Evolutionary conservation across 2,113 vertebrate genomes (phyloP).

Genomic region (Pardalotus punctatus): DNA sequence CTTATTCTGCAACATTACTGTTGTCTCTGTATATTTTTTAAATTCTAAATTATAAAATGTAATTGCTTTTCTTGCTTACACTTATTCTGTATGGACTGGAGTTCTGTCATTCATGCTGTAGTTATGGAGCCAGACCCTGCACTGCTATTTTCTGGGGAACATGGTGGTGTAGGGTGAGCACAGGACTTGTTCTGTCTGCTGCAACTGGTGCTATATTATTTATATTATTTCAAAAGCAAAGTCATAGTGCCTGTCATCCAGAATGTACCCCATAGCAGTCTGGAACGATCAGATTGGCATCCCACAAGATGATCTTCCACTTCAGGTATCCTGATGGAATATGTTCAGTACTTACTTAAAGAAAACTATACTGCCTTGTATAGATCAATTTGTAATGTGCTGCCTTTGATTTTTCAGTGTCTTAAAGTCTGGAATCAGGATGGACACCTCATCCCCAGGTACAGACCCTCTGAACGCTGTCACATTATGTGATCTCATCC

Average conservation of each 20-base stretch:
- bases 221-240: not conserved
- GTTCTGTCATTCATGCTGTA: not conserved
- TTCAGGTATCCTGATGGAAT: not conserved
- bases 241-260: not conserved
- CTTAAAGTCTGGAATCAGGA: not conserved
- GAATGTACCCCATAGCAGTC: not conserved
- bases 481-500: accelerated
- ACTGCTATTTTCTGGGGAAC: not conserved
- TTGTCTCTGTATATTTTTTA: not conserved
- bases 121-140: not conserved
- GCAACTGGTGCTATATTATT: not conserved
- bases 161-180: not conserved
- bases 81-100: not conserved
- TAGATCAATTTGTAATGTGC: not conserved
- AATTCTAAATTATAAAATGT: not conserved
- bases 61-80: not conserved
- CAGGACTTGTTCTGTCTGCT: not conserved
- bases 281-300: not conserved
- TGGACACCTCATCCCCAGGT: not conserved
- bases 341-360: not conserved
- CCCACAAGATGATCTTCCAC: not conserved
- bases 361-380: not conserved
- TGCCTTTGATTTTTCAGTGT: not conserved
- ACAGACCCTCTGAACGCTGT: not conserved
- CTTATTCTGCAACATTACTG: not conserved